These are phyloP conservation scores for Chaetura pelagica DNA, from an alignment of 2,113 vertebrate species.

Conservation along the genomic window DNA sequence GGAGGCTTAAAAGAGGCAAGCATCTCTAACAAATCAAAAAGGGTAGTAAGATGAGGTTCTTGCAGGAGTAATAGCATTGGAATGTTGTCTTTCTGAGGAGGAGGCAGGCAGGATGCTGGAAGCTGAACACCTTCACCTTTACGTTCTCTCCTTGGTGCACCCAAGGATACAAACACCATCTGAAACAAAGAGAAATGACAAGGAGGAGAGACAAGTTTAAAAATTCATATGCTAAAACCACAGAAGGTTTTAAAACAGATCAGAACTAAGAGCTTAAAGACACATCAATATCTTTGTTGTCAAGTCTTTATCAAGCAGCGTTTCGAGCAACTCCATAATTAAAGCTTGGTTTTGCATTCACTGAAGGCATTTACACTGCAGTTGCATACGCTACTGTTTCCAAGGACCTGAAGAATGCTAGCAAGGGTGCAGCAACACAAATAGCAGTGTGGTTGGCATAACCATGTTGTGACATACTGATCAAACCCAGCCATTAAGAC, in stretches of 20 bases:
- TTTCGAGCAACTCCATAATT: background rate
- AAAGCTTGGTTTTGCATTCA: background rate
- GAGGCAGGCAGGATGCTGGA: conserved; percentile 96
- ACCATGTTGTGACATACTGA: accelerated
- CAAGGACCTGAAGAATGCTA: background rate
- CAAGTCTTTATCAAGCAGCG: background rate
- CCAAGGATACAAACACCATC: conserved; percentile 99
- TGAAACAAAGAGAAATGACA: conserved; percentile 5
- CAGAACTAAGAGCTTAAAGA: background rate
- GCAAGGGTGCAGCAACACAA: accelerated
- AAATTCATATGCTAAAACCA: background rate
- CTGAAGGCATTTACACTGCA: background rate
- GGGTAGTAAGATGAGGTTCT: conserved; percentile 96
- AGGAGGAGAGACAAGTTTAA: background rate
- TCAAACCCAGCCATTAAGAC: background rate
- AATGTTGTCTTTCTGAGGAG: conserved; percentile 98
- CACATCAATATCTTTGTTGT: background rate
- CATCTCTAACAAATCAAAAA: conserved; percentile 98
- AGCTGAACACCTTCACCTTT: conserved; percentile 97
- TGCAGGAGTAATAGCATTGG: conserved; percentile 97
- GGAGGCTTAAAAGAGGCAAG: conserved; percentile 97
- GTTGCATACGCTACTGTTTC: background rate
- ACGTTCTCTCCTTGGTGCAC: conserved; percentile 93
- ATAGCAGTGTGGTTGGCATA: background rate
- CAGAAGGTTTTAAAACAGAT: background rate